Percentiles rank a stretch among this genome's conserved stretches.
phyloP scores from a whole-genome alignment of 1,140 invertebrate species.

The Caenorhabditis latens region DNA sequence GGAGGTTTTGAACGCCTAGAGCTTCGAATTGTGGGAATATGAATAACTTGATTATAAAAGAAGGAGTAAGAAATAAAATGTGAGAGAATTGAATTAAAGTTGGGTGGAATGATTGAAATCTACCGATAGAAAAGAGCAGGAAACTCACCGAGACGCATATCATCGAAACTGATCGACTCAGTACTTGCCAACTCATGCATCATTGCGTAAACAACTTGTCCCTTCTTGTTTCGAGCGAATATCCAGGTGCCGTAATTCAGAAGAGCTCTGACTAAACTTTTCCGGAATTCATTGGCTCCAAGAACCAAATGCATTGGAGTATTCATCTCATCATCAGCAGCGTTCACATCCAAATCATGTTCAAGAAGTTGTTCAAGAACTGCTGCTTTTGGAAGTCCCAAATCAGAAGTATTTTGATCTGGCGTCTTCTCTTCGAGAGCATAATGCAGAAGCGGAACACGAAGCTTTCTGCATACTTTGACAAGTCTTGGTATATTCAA shows the following conservation, averaged over 20 bases:
- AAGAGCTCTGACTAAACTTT: slow-evolving; percentile 65
- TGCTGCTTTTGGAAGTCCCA: slow-evolving; percentile 15
- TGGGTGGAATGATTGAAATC: slow-evolving; percentile 1
- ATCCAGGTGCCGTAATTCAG: slow-evolving; percentile 67
- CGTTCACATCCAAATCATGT: background rate
- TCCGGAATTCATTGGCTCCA: slow-evolving; percentile 56
- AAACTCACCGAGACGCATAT: background rate
- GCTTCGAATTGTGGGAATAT: background rate
- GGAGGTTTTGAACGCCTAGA: background rate
- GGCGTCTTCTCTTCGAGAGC: slow-evolving; percentile 40
- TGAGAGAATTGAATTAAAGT: slow-evolving; percentile 1
- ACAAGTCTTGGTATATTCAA: slow-evolving; percentile 7
- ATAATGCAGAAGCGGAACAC: slow-evolving; percentile 41
- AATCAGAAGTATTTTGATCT: background rate
- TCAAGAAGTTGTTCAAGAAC: slow-evolving; percentile 42
- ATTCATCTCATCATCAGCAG: slow-evolving; percentile 51
- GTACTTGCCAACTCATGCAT: slow-evolving; percentile 50
- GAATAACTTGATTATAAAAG: slow-evolving; percentile 35
- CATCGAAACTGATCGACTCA: background rate
- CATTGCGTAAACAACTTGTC: slow-evolving; percentile 68
- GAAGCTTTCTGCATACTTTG: slow-evolving; percentile 24
- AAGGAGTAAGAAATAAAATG: background rate
- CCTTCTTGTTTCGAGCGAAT: slow-evolving; percentile 67
- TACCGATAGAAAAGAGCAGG: background rate
- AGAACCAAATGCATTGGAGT: slow-evolving; percentile 72